Conservation (phyloP, 2,797 vertebrate species). For the Chaetophractus vellerosus region DNA sequence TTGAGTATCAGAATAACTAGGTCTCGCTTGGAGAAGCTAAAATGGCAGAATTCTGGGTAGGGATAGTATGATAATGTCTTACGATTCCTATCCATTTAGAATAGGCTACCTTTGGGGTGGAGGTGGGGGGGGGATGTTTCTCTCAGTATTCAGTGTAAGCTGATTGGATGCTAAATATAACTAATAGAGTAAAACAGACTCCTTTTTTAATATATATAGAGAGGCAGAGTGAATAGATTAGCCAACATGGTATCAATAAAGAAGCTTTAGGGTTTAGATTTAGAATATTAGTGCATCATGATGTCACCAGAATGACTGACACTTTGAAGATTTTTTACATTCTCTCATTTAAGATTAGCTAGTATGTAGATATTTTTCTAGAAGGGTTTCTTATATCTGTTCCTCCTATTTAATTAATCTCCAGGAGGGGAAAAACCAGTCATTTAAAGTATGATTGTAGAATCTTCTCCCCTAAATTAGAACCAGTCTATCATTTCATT, state of each 20-base stretch:
- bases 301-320: conserved; percentile 37
- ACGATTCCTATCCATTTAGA: conserved; percentile 36
- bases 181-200: conserved; percentile 30
- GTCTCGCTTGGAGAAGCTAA: conserved; percentile 57
- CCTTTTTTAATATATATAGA: background rate
- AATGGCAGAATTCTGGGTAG: conserved; percentile 67
- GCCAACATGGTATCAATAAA: background rate
- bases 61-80: background rate
- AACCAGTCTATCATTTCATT: conserved; percentile 57
- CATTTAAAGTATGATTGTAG: conserved; percentile 44
- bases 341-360: conserved; percentile 43
- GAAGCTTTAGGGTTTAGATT: conserved; percentile 49
- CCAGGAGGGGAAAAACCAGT: background rate
- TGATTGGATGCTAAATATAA: conserved; percentile 24
- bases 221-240: conserved; percentile 5
- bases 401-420: conserved; percentile 50
- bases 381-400: conserved; percentile 12
- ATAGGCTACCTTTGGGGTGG: conserved; percentile 22
- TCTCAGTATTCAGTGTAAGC: conserved; percentile 6
- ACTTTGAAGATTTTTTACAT: conserved; percentile 60
- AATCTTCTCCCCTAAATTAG: background rate
- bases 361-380: conserved; percentile 53
- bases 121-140: conserved; percentile 42
- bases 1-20: conserved; percentile 54
- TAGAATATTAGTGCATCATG: conserved; percentile 39